Base-by-base conservation (phyloP, 2,113 vertebrate species). In the Ictidomys tridecemlineatus region DNA sequence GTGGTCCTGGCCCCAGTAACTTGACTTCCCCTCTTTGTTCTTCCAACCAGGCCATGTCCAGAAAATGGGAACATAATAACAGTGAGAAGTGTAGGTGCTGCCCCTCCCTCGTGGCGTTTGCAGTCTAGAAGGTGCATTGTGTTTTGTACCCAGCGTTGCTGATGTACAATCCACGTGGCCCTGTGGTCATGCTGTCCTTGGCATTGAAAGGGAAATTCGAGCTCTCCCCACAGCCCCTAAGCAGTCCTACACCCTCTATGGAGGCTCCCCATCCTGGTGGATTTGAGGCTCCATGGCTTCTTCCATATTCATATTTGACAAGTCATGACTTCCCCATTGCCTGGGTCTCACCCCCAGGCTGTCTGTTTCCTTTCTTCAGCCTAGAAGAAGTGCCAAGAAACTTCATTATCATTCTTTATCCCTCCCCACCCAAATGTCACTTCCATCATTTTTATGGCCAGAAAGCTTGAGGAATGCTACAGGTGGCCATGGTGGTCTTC, bases 21-120 rank as follows among this genome's bases (percentile, higher is more conserved):
- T 10, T 18, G 51, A 70, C 9, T 20, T 45, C 22, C 48, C 63
- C 24, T 7, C 80, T 26, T n/a, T n/a, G n/a, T 13, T 42, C n/a
- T 16, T 85, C 73, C 74, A 65, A 4, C 32, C 26, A 39, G 18
- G 13, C 34, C 45, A 79, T 0, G 10, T 11, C 14, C 26, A n/a
- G 34, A 10, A 91, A 22, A 18, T 8, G 6, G 70, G 22, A 24
- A 16, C 4, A 0, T 7, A 4, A 0, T 1, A 22, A 76, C 28
- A 11, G 11, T 24, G 16, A 28, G 45, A n/a, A n/a, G 14, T 3
- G 24, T 1, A 28, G 56, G 7, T 1, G 2, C 8, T 13, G 13
- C 42, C 14, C 2, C 3, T 2, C 10, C 16, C 45, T 16, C 0
- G 1, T 10, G 18, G 39, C 24, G 2, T 17, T 2, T 39, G 5